Evolutionary conservation across 2,797 vertebrate genomes (phyloP).

Genomic region (Tiaroga cobitis): DNA sequence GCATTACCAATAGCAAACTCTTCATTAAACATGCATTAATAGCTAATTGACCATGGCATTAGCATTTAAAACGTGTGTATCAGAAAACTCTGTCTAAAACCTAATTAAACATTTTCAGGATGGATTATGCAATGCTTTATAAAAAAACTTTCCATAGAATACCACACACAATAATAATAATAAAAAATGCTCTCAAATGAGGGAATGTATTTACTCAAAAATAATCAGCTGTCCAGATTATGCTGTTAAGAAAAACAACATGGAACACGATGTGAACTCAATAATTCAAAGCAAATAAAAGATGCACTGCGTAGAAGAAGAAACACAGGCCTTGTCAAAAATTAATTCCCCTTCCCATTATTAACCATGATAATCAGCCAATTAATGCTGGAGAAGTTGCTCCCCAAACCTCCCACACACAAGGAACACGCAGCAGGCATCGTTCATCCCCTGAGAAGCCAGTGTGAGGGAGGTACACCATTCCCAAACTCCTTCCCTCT

Average conservation of each 20-base stretch:
- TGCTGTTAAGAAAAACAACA: constrained; percentile 3
- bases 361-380: constrained; percentile 36
- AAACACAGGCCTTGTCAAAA: constrained; percentile 12
- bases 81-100: background rate
- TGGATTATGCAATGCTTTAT: background rate
- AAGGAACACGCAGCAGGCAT: constrained; percentile 8
- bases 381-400: constrained; percentile 18
- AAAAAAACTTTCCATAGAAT: background rate
- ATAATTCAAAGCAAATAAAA: constrained; percentile 43
- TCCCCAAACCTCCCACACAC: constrained; percentile 19
- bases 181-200: constrained; percentile 3
- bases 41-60: constrained; percentile 32
- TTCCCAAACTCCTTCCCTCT: constrained; percentile 33
- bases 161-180: background rate
- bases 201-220: background rate
- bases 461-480: constrained; percentile 28
- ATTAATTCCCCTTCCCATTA: constrained; percentile 1
- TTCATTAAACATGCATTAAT: constrained; percentile 49
- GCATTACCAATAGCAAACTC: constrained; percentile 41
- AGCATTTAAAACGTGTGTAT: constrained; percentile 18
- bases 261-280: constrained; percentile 23
- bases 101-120: background rate
- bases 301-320: background rate
- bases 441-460: constrained; percentile 33
- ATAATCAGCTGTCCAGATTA: constrained; percentile 11